Conservation (phyloP, 2,113 vertebrate genomes). For the Mus pahari region DNA sequence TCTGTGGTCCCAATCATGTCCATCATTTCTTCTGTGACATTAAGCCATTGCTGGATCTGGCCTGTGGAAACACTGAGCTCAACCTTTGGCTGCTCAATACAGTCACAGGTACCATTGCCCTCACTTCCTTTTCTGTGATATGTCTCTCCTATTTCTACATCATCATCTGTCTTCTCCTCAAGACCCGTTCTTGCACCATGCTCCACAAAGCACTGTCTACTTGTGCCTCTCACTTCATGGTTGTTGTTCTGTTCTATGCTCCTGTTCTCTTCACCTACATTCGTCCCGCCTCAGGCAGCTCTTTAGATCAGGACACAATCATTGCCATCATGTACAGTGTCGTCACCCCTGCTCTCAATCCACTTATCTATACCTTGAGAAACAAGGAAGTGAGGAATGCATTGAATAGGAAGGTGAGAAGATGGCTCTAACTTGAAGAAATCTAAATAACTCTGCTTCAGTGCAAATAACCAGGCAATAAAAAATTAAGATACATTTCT, state of each 20-base stretch:
- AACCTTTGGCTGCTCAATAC: conserved; percentile 61
- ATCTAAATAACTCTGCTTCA: background rate
- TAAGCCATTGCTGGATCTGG: conserved; percentile 68
- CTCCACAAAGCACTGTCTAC: conserved; percentile 59
- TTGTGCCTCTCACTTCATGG: conserved; percentile 42
- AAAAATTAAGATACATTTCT: background rate
- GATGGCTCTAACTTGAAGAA: background rate
- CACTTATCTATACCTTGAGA: conserved; percentile 69
- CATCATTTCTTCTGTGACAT: conserved; percentile 60
- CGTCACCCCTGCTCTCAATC: conserved; percentile 56
- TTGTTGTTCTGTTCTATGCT: conserved; percentile 37
- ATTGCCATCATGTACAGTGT: conserved; percentile 60
- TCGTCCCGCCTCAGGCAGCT: background rate
- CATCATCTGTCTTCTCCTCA: conserved; percentile 38
- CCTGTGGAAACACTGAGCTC: conserved; percentile 62
- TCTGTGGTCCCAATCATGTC: conserved; percentile 53
- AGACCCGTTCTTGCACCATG: background rate
- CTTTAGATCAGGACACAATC: conserved; percentile 1
- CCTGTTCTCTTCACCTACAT: conserved; percentile 27
- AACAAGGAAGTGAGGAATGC: conserved; percentile 64
- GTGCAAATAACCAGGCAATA: background rate
- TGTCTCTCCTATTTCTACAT: conserved; percentile 72
- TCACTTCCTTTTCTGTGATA: conserved; percentile 36
- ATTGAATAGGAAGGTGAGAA: background rate
- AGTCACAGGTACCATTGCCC: conserved; percentile 32